Evolutionary conservation across 1,140 invertebrate genomes (phyloP).

Genomic region (Colletes gigas): DNA sequence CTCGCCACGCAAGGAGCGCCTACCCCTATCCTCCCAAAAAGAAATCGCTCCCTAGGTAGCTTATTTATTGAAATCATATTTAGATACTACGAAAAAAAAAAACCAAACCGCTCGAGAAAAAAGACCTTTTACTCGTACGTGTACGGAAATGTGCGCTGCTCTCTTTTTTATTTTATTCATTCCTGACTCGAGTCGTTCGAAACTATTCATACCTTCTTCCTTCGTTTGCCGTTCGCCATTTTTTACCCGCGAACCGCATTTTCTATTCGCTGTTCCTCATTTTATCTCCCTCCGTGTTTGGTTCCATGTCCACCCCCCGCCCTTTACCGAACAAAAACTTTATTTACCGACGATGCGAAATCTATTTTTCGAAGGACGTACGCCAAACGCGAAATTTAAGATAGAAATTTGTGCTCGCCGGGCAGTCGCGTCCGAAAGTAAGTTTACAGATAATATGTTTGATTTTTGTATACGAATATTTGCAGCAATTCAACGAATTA

Average conservation of each 20-base stretch:
- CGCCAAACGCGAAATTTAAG: too few species aligned
- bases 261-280: too few species aligned
- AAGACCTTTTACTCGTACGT: conserved; percentile 57
- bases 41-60: conserved; percentile 75
- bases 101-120: conserved; percentile 64
- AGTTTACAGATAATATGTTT: too few species aligned
- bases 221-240: too few species aligned
- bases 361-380: too few species aligned
- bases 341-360: neutral
- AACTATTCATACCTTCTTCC: neutral
- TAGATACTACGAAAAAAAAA: conserved; percentile 65
- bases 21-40: conserved; percentile 52
- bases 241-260: too few species aligned
- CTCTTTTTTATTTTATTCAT: conserved; percentile 54
- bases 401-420: neutral
- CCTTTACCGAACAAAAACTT: neutral
- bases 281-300: neutral
- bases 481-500: too few species aligned
- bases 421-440: too few species aligned
- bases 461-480: too few species aligned
- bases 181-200: neutral
- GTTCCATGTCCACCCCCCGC: neutral
- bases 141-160: conserved; percentile 62
- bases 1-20: conserved; percentile 64
- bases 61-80: conserved; percentile 79